These are phyloP conservation scores for Hipparchia sbordonii DNA, from an alignment of 2,888 invertebrate genomes.

Conservation along the genomic window DNA sequence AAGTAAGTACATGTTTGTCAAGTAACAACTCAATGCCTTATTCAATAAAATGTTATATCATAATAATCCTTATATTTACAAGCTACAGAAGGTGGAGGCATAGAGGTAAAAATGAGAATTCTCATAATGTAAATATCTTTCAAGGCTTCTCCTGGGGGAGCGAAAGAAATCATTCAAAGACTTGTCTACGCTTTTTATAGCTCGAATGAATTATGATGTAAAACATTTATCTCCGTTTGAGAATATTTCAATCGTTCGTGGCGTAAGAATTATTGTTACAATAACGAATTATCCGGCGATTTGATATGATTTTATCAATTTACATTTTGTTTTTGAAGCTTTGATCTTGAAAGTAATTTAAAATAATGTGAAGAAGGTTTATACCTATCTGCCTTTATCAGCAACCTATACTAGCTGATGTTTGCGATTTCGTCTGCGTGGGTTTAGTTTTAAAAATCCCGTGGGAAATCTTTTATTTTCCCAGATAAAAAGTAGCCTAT, in stretches of 20 bases:
- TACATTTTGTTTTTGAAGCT: background rate
- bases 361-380: background rate
- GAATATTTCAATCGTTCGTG: slow-evolving; percentile 46
- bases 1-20: too few species aligned
- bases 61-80: background rate
- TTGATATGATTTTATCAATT: slow-evolving; percentile 1
- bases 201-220: slow-evolving; percentile 73
- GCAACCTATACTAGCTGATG: too few species aligned
- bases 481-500: too few species aligned
- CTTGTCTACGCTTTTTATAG: slow-evolving; percentile 69
- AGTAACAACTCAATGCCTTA: too few species aligned
- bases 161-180: slow-evolving; percentile 35
- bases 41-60: background rate
- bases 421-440: too few species aligned
- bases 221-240: slow-evolving; percentile 74
- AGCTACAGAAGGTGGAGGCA: background rate
- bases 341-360: background rate
- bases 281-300: slow-evolving; percentile 21
- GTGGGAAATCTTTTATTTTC: too few species aligned
- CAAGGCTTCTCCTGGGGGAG: slow-evolving; percentile 27
- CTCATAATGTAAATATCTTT: slow-evolving; percentile 32
- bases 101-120: slow-evolving; percentile 15
- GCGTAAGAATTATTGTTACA: slow-evolving; percentile 43
- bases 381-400: too few species aligned
- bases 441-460: too few species aligned